Conservation (phyloP, 92 coral and sea anemone species). For the Bergia sp. region DNA sequence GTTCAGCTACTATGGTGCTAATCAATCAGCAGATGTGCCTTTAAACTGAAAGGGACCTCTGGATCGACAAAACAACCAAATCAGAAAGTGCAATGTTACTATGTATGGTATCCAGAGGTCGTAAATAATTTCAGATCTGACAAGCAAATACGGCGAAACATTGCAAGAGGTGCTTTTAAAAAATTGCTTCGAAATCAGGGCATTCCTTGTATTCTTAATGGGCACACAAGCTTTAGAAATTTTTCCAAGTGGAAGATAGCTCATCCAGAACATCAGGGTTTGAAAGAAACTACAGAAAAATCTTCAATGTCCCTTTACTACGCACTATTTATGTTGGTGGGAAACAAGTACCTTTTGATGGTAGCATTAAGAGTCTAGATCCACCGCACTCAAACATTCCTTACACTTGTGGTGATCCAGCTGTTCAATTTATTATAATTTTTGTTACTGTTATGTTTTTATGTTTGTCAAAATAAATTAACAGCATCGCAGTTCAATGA, state of each 20-base stretch:
- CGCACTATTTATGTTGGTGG: conserved; percentile 1
- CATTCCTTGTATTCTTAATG: neutral
- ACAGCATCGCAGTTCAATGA: no score
- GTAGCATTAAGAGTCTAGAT: conserved; percentile 28
- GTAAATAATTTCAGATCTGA: conserved; percentile 10
- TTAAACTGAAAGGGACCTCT: conserved; percentile 58
- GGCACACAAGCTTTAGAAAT: conserved; percentile 8
- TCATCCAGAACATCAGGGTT: neutral
- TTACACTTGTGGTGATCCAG: neutral
- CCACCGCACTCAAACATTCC: conserved; percentile 6
- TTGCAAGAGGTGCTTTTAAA: conserved; percentile 5
- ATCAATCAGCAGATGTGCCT: neutral
- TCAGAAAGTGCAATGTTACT: conserved; percentile 29
- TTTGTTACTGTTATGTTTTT: no score
- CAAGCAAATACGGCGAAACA: conserved; percentile 22
- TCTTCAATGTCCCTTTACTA: conserved; percentile 14
- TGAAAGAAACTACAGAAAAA: neutral
- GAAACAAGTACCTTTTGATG: conserved; percentile 7
- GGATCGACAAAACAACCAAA: neutral
- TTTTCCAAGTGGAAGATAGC: conserved; percentile 9
- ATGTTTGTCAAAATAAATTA: no score
- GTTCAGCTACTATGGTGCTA: neutral
- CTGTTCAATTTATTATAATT: no score
- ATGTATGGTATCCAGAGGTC: conserved; percentile 40
- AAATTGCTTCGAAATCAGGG: neutral